Percentiles rank a stretch among this genome's conserved stretches.
Evolutionary conservation across 1,140 invertebrate species (phyloP).

Genomic region (Drosophila melanica): DNA sequence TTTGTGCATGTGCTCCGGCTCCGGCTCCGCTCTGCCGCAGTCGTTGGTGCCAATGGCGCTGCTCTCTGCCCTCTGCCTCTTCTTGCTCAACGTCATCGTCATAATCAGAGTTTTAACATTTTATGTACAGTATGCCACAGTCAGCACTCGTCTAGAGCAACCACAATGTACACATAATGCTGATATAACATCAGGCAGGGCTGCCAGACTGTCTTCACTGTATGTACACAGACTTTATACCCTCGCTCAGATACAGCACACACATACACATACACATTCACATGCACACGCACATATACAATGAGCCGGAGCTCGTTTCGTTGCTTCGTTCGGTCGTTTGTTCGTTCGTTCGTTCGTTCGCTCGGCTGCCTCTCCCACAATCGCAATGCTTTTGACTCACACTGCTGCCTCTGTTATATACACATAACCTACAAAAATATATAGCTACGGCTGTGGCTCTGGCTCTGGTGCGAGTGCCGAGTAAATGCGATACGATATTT

Average conservation of each 20-base stretch:
- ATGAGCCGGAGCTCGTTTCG: slow-evolving; percentile 60
- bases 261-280: slow-evolving; percentile 27
- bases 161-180: not conserved
- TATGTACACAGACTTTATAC: slow-evolving; percentile 52
- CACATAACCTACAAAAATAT: slow-evolving; percentile 84
- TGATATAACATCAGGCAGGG: not conserved
- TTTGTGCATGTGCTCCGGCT: slow-evolving; percentile 51
- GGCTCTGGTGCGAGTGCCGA: slow-evolving; percentile 53
- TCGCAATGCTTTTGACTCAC: slow-evolving; percentile 71
- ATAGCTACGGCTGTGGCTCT: slow-evolving; percentile 58
- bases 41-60: slow-evolving; percentile 59
- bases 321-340: slow-evolving; percentile 36
- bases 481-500: slow-evolving; percentile 73
- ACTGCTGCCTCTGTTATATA: slow-evolving; percentile 78
- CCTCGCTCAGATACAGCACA: slow-evolving; percentile 44
- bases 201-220: slow-evolving; percentile 34
- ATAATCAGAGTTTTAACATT: slow-evolving; percentile 83
- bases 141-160: slow-evolving; percentile 5
- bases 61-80: slow-evolving; percentile 35
- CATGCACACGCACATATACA: slow-evolving; percentile 27
- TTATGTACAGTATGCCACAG: slow-evolving; percentile 73
- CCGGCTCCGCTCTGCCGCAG: slow-evolving; percentile 68
- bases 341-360: slow-evolving; percentile 45
- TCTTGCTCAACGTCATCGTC: slow-evolving; percentile 67
- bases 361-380: slow-evolving; percentile 75